Evolutionary conservation across 2,113 vertebrate genomes (phyloP), one percentile per base, ranked within the genome.

Genomic region (Odocoileus hemionus): DNA sequence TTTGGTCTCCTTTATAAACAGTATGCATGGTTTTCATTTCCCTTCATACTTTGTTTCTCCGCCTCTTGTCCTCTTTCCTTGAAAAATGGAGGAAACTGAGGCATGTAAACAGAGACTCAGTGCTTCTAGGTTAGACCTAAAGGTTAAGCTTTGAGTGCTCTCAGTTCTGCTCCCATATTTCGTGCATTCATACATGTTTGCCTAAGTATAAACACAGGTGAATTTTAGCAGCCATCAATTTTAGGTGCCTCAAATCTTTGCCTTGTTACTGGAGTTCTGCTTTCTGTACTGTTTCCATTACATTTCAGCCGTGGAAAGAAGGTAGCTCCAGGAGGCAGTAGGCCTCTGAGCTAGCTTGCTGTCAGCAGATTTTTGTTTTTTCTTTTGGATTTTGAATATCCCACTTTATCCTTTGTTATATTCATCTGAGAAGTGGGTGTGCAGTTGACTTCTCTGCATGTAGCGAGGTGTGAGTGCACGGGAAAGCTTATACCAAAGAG

Each of bases 1-100:
- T 89, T 36, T 89, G 83, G 91, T 93, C 83, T 97, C 60, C 89
- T 94, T 97, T 86, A 91, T 88, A 92, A 94, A 86, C 13, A 84
- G 89, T 23, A 78, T 97, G 64, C 50, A 67, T 97, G 82, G 47
- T 94, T 97, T 95, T 96, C 70, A 67, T 96, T 95, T 97, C 67
- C 89, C 26, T 88, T 57, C 9, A 74, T 80, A 83, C 28, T 96
- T 94, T 36, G 6, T 82, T 94, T 95, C 9, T 80, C 54, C 25
- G 10, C 10, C 45, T 83, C 76, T 55, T 43, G 28, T 67, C 43
- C 33, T 61, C 17, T 92, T 94, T 67, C 82, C 47, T 94, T 86
- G 47, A 82, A 89, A 67, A 74, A 89, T 36, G 74, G 78, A 96
- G 97, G 93, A 98, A 98, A 98, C 98, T 96, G 98, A 98, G 98